phyloP scores from a whole-genome alignment of 2,113 vertebrate genomes.

The Furnarius figulus region DNA sequence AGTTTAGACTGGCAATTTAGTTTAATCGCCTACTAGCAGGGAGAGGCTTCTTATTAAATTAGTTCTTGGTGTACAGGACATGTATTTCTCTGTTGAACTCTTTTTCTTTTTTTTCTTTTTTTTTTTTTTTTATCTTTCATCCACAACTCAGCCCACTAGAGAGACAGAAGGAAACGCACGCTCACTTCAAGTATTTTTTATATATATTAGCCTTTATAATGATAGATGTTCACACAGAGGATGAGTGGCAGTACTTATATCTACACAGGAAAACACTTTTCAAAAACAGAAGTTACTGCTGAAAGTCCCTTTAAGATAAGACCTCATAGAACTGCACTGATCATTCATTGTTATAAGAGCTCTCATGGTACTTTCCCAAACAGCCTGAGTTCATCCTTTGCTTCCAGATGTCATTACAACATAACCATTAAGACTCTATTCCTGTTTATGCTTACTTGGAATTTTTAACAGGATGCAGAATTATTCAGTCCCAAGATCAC shows the following conservation, averaged over 20 bases:
- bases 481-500: background rate
- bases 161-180: background rate
- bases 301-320: background rate
- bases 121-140: background rate
- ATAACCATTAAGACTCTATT: background rate
- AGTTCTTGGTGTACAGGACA: slow-evolving; percentile 51
- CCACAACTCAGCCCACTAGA: background rate
- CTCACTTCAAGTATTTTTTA: background rate
- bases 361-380: background rate
- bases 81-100: slow-evolving; percentile 39
- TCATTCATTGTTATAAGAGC: background rate
- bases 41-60: slow-evolving; percentile 73
- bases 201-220: background rate
- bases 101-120: background rate
- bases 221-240: background rate
- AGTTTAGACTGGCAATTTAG: slow-evolving; percentile 79
- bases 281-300: background rate
- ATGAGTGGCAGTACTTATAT: background rate
- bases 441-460: background rate
- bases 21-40: slow-evolving; percentile 70
- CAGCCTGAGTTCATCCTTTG: background rate
- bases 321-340: background rate
- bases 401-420: background rate
- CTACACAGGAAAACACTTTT: background rate
- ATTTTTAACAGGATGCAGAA: background rate